Evolutionary conservation across 2,888 invertebrate species (phyloP), one percentile per base, ranked within the genome.

Genomic region (Patella ulyssiponensis): DNA sequence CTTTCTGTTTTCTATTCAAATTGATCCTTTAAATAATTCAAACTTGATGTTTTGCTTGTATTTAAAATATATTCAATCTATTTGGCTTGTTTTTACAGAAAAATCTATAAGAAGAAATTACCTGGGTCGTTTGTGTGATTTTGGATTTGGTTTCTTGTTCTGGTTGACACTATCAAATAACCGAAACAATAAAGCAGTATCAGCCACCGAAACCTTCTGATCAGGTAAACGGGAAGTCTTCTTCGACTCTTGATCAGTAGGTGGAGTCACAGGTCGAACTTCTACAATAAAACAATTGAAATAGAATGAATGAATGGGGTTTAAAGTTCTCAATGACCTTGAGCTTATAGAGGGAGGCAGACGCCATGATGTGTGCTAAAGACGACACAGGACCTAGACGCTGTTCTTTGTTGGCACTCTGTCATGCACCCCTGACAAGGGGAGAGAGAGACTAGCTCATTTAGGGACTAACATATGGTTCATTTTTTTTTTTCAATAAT

Each of bases 121-220:
- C 90, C 90, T 87, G 75, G 90, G 90, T 74, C 91, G 80, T 71
- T 86, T 85, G 27, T 87, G 85, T 7, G 80, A 20, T 54, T 77
- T 77, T 1, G 73, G 17, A 1, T 85, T 78, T 75, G 64, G 77
- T 73, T 85, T 88, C 70, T 87, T 86, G 23, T 90, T 87, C 27
- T 91, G 90, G 76, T 91, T 91, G 17, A 93, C 90, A 9, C 90
- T 90, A 75, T 92, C 91, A 87, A 93, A 93, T 72, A 93, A 87
- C 80, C 92, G 92, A 82, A 92, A 92, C n/a, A 93, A 88, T 27
- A 93, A 88, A 71, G 93, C 93, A 7, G 93, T 92, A 86, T 93
- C 92, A 51, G 92, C 91, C 7, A 91, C 87, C 9, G 88, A 88
- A 23, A 91, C 83, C 71, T 90, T 88, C 52, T 90, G 80, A 74